phyloP scores from a whole-genome alignment of 2,888 invertebrate genomes.

The Sphecodes monilicornis region DNA sequence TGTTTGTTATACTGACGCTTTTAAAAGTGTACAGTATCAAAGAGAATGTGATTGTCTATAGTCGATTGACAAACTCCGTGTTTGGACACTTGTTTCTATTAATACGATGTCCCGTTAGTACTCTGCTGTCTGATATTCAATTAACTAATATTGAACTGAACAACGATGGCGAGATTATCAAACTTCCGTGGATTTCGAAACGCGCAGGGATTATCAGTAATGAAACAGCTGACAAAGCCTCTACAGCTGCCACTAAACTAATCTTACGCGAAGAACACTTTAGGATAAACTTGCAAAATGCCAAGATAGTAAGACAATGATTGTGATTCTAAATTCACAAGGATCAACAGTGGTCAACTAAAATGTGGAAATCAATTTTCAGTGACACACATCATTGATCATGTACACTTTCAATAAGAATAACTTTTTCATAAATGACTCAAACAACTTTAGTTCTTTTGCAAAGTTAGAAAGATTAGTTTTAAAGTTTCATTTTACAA shows the following conservation, averaged over 20 bases:
- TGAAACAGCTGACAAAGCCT: not conserved
- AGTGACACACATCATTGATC: too few relatives aligned
- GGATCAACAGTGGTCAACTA: not conserved
- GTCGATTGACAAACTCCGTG: not conserved
- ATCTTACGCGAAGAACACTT: not conserved
- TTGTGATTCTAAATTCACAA: not conserved
- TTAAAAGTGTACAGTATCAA: not conserved
- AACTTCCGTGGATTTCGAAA: not conserved
- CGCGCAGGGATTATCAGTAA: not conserved
- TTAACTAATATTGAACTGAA: conserved; percentile 2
- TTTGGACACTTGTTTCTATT: not conserved
- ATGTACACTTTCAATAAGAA: too few relatives aligned
- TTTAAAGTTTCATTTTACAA: too few relatives aligned
- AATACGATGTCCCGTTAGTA: not conserved
- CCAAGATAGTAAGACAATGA: not conserved
- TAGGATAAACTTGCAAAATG: not conserved
- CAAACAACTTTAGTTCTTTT: too few relatives aligned
- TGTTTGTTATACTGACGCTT: not conserved
- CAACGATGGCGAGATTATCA: conserved; percentile 4
- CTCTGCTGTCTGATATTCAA: not conserved
- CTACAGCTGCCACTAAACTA: not conserved
- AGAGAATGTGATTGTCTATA: not conserved
- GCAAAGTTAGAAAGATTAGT: too few relatives aligned
- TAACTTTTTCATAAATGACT: too few relatives aligned
- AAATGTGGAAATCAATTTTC: not conserved